These are phyloP conservation scores for Stichodactyla helianthus DNA, from an alignment of 64 coral and sea anemone species.

Conservation along the genomic window DNA sequence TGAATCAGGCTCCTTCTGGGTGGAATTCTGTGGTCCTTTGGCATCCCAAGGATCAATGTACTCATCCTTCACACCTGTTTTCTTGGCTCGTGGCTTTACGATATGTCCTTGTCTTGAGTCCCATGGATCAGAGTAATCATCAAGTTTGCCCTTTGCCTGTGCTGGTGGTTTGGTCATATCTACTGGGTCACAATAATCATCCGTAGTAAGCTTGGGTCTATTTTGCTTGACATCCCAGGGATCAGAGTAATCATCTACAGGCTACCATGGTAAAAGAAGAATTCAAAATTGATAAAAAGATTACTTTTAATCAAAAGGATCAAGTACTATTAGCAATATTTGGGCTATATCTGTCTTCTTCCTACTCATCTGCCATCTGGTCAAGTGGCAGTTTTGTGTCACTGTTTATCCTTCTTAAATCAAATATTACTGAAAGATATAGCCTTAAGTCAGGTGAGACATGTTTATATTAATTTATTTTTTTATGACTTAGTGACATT, in stretches of 20 bases:
- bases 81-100: neutral
- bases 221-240: constrained; percentile 62
- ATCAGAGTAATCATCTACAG: constrained; percentile 59
- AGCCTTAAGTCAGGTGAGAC: too few relatives aligned
- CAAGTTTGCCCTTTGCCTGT: constrained; percentile 26
- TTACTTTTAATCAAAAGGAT: too few relatives aligned
- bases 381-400: too few relatives aligned
- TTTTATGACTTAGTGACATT: too few relatives aligned
- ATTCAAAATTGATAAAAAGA: too few relatives aligned
- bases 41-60: constrained; percentile 91
- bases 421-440: too few relatives aligned
- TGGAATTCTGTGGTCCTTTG: constrained; percentile 4
- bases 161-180: constrained; percentile 9
- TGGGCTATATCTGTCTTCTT: too few relatives aligned
- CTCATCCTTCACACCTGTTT: constrained; percentile 56
- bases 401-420: too few relatives aligned
- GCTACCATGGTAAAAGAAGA: neutral
- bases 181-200: constrained; percentile 51
- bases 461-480: too few relatives aligned
- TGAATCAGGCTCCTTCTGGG: constrained; percentile 16
- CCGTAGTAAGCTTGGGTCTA: neutral
- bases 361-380: too few relatives aligned
- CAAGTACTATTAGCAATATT: too few relatives aligned
- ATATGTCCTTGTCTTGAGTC: constrained; percentile 42
- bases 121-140: constrained; percentile 83